Base-by-base conservation (phyloP, 2,113 vertebrate species). In the Leucopsar rothschildi region DNA sequence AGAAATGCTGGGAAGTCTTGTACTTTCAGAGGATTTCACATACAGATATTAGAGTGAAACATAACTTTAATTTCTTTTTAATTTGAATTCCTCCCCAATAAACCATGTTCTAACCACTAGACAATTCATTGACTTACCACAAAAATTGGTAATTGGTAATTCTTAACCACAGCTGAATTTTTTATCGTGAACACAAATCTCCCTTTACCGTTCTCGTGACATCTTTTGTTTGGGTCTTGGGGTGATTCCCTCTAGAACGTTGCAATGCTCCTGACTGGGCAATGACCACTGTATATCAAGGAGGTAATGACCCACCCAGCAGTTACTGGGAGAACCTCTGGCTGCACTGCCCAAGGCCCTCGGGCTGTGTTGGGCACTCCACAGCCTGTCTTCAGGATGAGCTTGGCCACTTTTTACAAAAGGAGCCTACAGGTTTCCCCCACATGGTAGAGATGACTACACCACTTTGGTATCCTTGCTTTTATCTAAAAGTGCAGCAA, bases 371-470 rank as follows among this genome's bases (percentile, higher is more conserved):
- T 40, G 19, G 40, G 31, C 22, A 27, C 31, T 8, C 20, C 20
- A 3, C 3, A 78, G 31, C 5, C 23, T 21, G 4, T 11, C 23
- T 82, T 17, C 44, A 59, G 31, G 20, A 78, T 15, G 21, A 49
- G 12, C 27, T 49, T 53, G 37, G 31, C 20, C 61, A 84, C 7
- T 28, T 20, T 27, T 37, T 21, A 16, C 8, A 27, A 57, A 52
- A 72, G 59, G 7, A 78, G 11, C 9, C 17, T 53, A 23, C 20
- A 64, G 5, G 15, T 10, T 52, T 4, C 15, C 86, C 20, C 33
- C 11, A 18, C 15, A 10, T 18, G 6, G 4, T n/a, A 63, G 3
- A 57, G n/a, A 20, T 0, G 1, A 24, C 33, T 15, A 35, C 3
- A 5, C 1, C n/a, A 52, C 20, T 11, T n/a, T 16, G 2, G 1